These are phyloP conservation scores for Elysia crispata DNA, from an alignment of 2,888 invertebrate genomes.

Conservation along the genomic window DNA sequence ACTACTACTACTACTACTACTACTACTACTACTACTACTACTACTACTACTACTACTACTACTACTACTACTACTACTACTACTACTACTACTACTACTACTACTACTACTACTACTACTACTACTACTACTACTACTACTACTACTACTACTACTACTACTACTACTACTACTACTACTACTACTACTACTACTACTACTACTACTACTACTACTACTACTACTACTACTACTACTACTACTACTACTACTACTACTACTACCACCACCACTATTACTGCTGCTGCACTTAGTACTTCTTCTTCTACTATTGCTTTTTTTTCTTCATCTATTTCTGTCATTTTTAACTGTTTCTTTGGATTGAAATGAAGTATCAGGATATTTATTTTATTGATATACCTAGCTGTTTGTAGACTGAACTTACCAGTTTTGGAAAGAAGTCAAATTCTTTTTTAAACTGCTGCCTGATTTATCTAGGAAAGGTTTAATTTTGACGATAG, in stretches of 20 bases:
- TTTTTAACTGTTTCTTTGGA: no score
- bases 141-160: slow-evolving; percentile 26
- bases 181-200: slow-evolving; percentile 25
- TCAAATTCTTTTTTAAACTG: no score
- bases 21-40: slow-evolving; percentile 41
- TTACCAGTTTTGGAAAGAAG: no score
- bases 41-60: slow-evolving; percentile 38
- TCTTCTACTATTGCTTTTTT: slow-evolving; percentile 13
- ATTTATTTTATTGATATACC: no score
- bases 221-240: slow-evolving; percentile 41
- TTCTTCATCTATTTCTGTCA: slow-evolving; percentile 36
- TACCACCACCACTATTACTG: slow-evolving; percentile 44
- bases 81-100: slow-evolving; percentile 42
- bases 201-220: slow-evolving; percentile 43
- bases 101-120: slow-evolving; percentile 37
- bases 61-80: slow-evolving; percentile 42
- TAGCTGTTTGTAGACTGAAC: no score
- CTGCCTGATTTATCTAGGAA: no score
- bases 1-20: slow-evolving; percentile 11
- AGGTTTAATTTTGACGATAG: no score
- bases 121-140: slow-evolving; percentile 23
- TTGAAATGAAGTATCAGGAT: no score
- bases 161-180: slow-evolving; percentile 23
- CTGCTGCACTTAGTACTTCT: slow-evolving; percentile 44
- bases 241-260: slow-evolving; percentile 47